phyloP scores from a whole-genome alignment of 2,888 invertebrate species.

The Halictus quadricinctus region DNA sequence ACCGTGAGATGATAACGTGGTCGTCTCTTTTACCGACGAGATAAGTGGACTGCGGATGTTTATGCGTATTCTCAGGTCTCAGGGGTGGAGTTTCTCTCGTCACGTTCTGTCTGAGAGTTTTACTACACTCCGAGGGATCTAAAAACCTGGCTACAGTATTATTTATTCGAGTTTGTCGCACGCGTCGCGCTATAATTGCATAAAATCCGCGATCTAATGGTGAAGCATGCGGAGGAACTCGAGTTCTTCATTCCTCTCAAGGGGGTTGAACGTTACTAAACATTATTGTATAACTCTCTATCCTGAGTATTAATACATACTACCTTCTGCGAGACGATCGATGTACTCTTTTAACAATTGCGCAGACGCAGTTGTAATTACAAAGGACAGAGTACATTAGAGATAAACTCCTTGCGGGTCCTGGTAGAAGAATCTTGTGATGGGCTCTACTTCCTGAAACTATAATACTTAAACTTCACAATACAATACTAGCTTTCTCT shows the following conservation, averaged over 20 bases:
- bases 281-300: neutral
- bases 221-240: neutral
- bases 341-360: conserved; percentile 2
- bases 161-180: neutral
- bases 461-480: neutral
- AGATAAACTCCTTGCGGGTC: neutral
- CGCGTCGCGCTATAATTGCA: neutral
- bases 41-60: conserved; percentile 6
- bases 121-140: neutral
- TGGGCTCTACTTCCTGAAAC: neutral
- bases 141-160: neutral
- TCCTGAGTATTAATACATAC: conserved; percentile 1
- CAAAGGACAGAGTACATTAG: neutral
- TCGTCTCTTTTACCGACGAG: conserved; percentile 57
- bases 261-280: neutral
- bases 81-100: neutral
- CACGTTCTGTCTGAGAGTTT: too few species aligned
- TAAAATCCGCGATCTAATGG: neutral
- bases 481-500: neutral
- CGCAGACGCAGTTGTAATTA: neutral
- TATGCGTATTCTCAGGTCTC: neutral
- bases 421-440: neutral
- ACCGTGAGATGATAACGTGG: conserved; percentile 51
- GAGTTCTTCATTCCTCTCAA: neutral
- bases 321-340: conserved; percentile 1